Conservation (phyloP, 1,140 invertebrate genomes). For the Temnothorax curvispinosus region DNA sequence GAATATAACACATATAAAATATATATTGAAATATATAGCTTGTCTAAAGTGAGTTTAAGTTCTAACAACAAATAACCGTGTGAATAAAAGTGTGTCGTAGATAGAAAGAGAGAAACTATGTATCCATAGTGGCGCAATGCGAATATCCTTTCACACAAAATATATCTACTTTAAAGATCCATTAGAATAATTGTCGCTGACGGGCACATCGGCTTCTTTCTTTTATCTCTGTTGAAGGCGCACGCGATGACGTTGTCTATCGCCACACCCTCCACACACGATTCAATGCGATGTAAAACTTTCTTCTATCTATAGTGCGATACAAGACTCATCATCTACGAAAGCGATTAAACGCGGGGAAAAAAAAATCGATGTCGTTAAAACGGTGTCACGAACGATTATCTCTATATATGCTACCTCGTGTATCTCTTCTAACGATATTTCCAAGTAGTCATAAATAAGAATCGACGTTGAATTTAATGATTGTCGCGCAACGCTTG, state of each 20-base stretch:
- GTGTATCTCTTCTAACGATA: background rate
- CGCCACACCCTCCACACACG: conserved; percentile 1
- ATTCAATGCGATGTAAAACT: conserved; percentile 51
- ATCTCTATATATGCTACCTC: background rate
- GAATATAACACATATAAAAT: background rate
- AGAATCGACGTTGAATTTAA: background rate
- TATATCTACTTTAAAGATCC: background rate
- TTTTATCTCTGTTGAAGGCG: background rate
- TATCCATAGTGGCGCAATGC: background rate
- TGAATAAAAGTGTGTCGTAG: background rate
- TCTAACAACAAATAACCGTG: background rate
- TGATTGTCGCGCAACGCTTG: background rate
- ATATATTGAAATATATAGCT: background rate
- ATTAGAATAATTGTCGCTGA: conserved; percentile 47
- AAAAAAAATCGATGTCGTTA: background rate
- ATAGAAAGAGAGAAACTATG: background rate
- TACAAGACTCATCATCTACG: conserved; percentile 13
- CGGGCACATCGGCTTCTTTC: conserved; percentile 32
- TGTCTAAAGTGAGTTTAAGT: background rate
- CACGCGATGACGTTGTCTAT: conserved; percentile 12
- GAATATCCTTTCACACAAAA: conserved; percentile 21
- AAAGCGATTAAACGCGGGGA: background rate
- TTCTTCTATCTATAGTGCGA: background rate
- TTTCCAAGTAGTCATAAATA: background rate
- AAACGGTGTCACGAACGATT: background rate